phyloP scores from a whole-genome alignment of 2,113 vertebrate species.

The Macroglossus sobrinus region DNA sequence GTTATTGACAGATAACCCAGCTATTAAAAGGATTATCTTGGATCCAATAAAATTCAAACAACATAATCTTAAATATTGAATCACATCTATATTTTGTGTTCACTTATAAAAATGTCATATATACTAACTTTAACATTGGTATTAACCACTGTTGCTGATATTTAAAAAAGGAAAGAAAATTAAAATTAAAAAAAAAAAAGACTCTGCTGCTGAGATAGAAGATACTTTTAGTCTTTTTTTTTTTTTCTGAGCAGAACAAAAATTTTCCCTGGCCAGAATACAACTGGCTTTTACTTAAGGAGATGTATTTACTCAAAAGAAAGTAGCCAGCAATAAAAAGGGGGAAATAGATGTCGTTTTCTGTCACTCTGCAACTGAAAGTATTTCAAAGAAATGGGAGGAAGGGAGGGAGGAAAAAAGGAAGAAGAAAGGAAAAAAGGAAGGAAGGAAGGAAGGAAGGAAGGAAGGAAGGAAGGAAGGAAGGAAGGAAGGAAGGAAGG shows the following conservation, averaged over 20 bases:
- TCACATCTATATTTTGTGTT: background rate
- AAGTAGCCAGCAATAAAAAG: background rate
- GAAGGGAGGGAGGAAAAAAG: too few relatives aligned
- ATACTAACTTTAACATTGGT: background rate
- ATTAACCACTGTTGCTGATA: background rate
- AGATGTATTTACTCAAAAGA: background rate
- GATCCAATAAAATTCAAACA: background rate
- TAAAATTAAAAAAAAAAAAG: background rate
- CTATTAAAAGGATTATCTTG: background rate
- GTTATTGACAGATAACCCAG: background rate
- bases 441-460: too few relatives aligned
- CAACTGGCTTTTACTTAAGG: background rate
- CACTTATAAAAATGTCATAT: background rate
- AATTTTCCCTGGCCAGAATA: background rate
- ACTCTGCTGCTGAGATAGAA: background rate
- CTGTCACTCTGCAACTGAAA: background rate
- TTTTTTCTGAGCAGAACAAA: background rate
- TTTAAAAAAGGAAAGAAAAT: background rate
- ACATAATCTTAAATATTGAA: background rate
- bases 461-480: too few relatives aligned
- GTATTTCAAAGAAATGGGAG: background rate
- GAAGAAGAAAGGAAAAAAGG: too few relatives aligned
- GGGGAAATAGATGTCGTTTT: background rate
- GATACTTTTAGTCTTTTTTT: background rate
- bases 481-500: too few relatives aligned